These are phyloP conservation scores for Acronicta aceris DNA, from an alignment of 2,888 invertebrate genomes.

Conservation along the genomic window DNA sequence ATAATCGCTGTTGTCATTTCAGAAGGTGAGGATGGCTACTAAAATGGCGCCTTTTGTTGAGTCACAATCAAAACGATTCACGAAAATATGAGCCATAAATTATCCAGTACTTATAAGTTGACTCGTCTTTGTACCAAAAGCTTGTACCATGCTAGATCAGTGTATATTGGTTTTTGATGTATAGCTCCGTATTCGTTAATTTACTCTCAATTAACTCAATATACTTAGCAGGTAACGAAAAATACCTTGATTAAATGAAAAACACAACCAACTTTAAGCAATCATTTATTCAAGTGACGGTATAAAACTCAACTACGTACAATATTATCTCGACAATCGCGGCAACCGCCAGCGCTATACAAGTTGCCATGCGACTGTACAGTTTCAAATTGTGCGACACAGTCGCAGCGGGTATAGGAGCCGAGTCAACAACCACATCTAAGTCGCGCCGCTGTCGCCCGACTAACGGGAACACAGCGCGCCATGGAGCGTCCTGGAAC, in stretches of 20 bases:
- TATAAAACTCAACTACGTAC: slow-evolving; percentile 70
- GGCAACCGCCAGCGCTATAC: slow-evolving; percentile 67
- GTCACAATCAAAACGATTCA: too few relatives aligned
- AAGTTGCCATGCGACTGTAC: slow-evolving; percentile 72
- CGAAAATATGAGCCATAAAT: too few relatives aligned
- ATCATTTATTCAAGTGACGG: slow-evolving; percentile 15
- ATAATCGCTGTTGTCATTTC: too few relatives aligned
- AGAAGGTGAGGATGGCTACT: too few relatives aligned
- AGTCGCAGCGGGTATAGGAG: background rate
- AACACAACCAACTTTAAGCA: background rate
- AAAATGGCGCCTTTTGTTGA: too few relatives aligned
- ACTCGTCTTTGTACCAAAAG: too few relatives aligned
- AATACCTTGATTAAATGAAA: slow-evolving; percentile 14
- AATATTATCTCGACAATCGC: slow-evolving; percentile 74
- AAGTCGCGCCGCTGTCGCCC: slow-evolving; percentile 62
- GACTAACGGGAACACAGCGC: slow-evolving; percentile 62
- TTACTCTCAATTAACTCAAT: too few relatives aligned
- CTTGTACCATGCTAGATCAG: too few relatives aligned
- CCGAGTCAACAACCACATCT: slow-evolving; percentile 28
- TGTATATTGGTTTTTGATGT: too few relatives aligned
- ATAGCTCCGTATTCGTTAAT: too few relatives aligned
- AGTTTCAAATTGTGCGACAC: slow-evolving; percentile 61
- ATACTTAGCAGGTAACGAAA: too few relatives aligned
- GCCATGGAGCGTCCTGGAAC: slow-evolving; percentile 73
- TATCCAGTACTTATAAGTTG: too few relatives aligned